Base-by-base conservation (phyloP, 1,140 invertebrate genomes). In the Hetaerina americana region DNA sequence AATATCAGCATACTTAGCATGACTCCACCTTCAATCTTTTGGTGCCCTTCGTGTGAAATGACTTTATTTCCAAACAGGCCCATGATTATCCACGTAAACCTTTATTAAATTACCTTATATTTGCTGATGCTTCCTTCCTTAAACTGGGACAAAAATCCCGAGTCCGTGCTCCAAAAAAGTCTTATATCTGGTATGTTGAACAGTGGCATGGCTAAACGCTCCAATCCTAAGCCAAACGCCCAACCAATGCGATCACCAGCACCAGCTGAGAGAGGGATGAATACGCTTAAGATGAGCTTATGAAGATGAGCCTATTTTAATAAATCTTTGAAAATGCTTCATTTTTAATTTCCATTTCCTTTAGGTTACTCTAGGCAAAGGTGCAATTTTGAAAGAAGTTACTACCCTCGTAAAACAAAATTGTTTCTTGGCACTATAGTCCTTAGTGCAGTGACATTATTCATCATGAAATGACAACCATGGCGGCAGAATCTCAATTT, bases 221-320 rank as follows among this genome's bases (percentile, higher is more conserved):
- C 98, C 66, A 99, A 82, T 1, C 97, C 98, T 0, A 99, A 79
- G 22, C 98, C 98, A 85, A 99, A 99, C 5, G 98, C 98, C 91
- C 97, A 99, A 18, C 97, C 97, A 76, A 99, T 93, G 73, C 90
- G 90, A 79, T 95, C 88, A 24, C 81, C 82, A 5, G 91, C 90
- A 15, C 97, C 96, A 74, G 89, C 89, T 86, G 75, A 66, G 76
- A 73, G 40, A 66, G 67, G n/a, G n/a, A n/a, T n/a, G n/a, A n/a
- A n/a, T n/a, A n/a, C n/a, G n/a, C n/a, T n/a, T n/a, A n/a, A n/a
- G n/a, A n/a, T n/a, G n/a, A n/a, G n/a, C n/a, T n/a, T n/a, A n/a
- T n/a, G n/a, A n/a, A n/a, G n/a, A n/a, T n/a, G n/a, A n/a, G n/a
- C n/a, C n/a, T n/a, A n/a, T n/a, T n/a, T n/a, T n/a, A n/a, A n/a